Evolutionary conservation across 2,797 vertebrate genomes (phyloP).

Genomic region (Rhyacichthys aspro): DNA sequence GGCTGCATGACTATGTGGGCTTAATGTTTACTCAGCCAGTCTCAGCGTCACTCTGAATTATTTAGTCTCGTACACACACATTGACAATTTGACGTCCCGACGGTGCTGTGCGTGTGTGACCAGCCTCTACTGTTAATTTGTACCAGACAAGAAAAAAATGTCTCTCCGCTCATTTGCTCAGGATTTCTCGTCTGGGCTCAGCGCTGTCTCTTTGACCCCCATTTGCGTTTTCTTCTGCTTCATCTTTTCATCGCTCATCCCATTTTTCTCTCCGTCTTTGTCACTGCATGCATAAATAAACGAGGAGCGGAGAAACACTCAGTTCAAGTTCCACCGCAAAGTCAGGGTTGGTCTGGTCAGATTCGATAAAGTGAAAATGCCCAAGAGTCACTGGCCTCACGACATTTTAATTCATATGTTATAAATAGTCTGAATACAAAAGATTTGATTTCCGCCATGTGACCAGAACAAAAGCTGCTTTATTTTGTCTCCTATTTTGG

Average conservation of each 20-base stretch:
- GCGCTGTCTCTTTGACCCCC: conserved; percentile 45
- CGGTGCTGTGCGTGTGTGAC: conserved; percentile 38
- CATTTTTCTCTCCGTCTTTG: conserved; percentile 16
- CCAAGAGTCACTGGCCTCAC: neutral
- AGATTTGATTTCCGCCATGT: too few species aligned
- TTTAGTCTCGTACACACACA: conserved; percentile 43
- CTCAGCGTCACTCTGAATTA: conserved; percentile 63
- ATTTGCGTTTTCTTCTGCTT: conserved; percentile 29
- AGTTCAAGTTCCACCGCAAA: neutral
- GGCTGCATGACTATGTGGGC: conserved; percentile 51
- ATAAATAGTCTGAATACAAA: too few species aligned
- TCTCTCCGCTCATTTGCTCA: conserved; percentile 31
- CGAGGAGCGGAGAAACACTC: conserved; percentile 34
- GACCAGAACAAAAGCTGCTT: too few species aligned
- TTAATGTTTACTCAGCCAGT: conserved; percentile 64
- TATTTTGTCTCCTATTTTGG: too few species aligned
- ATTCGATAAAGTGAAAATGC: neutral
- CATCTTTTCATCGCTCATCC: conserved; percentile 23
- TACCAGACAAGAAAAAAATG: conserved; percentile 41
- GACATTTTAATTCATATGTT: neutral
- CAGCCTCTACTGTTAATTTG: conserved; percentile 63
- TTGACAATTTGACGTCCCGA: conserved; percentile 26
- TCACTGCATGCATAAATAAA: conserved; percentile 62
- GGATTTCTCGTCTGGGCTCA: conserved; percentile 35
- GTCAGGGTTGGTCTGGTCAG: neutral